phyloP scores from a whole-genome alignment of 1,140 invertebrate species.

The Eriosoma lanigerum region DNA sequence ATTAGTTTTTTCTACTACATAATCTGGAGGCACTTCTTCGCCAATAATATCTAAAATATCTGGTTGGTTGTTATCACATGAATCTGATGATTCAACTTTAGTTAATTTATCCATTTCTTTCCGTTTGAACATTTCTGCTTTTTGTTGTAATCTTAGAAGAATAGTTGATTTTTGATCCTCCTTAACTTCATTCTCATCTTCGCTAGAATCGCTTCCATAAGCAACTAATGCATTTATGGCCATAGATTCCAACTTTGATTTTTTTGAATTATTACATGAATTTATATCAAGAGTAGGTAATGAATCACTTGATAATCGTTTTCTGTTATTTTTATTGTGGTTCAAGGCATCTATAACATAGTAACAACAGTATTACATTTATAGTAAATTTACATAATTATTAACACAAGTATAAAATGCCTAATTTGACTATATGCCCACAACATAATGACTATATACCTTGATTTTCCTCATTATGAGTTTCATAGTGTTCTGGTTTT shows the following conservation, averaged over 20 bases:
- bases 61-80: neutral
- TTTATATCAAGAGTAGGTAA: constrained; percentile 7
- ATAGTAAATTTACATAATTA: no score
- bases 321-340: constrained; percentile 4
- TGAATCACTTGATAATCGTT: constrained; percentile 28
- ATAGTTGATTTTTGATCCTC: constrained; percentile 30
- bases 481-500: constrained; percentile 40
- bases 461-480: constrained; percentile 16
- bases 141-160: constrained; percentile 35
- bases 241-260: constrained; percentile 41
- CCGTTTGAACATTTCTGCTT: constrained; percentile 47
- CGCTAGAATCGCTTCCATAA: constrained; percentile 49
- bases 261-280: constrained; percentile 21
- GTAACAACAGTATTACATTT: neutral
- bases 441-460: neutral
- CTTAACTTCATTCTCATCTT: constrained; percentile 28
- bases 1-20: constrained; percentile 11
- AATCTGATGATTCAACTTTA: neutral
- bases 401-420: no score
- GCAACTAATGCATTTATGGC: constrained; percentile 29
- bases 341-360: constrained; percentile 22
- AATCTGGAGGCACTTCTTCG: constrained; percentile 41
- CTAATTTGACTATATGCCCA: no score
- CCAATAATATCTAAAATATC: constrained; percentile 44
- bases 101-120: constrained; percentile 18